Evolutionary conservation across 2,888 invertebrate species (phyloP).

Genomic region (Ganaspis brasiliensis): DNA sequence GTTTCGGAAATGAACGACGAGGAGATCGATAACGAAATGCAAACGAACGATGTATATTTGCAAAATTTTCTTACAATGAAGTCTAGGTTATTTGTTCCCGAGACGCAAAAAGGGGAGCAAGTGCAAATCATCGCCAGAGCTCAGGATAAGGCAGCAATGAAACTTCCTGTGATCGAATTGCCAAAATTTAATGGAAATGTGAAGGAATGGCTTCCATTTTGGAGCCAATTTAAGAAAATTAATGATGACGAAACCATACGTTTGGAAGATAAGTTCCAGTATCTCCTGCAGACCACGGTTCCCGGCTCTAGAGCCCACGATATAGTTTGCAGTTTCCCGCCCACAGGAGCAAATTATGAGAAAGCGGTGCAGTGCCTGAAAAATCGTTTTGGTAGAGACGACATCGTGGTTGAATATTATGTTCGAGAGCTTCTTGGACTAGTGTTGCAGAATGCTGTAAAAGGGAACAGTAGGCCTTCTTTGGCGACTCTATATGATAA

Average conservation of each 20-base stretch:
- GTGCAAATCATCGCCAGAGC: background rate
- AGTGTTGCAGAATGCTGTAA: constrained; percentile 17
- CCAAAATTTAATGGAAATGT: constrained; percentile 62
- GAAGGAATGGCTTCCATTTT: constrained; percentile 65
- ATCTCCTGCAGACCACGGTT: no score
- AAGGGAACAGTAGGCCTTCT: background rate
- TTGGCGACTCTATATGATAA: constrained; percentile 14
- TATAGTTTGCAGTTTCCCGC: constrained; percentile 16
- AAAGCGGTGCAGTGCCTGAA: constrained; percentile 12
- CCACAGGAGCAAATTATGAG: constrained; percentile 22
- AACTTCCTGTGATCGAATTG: constrained; percentile 57
- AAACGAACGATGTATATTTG: constrained; percentile 51
- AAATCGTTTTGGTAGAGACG: constrained; percentile 30
- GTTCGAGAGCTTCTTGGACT: constrained; percentile 24
- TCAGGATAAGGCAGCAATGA: constrained; percentile 36
- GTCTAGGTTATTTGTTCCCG: background rate
- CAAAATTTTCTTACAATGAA: constrained; percentile 40
- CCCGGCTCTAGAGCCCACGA: no score
- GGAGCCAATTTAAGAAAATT: no score
- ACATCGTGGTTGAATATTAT: constrained; percentile 28
- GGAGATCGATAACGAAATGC: constrained; percentile 48
- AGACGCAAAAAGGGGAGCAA: background rate
- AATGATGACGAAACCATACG: constrained; percentile 48
- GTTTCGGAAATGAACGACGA: constrained; percentile 7
- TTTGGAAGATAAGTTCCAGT: no score